Evolutionary conservation across 2,113 vertebrate species (phyloP).

Genomic region (Castor canadensis): DNA sequence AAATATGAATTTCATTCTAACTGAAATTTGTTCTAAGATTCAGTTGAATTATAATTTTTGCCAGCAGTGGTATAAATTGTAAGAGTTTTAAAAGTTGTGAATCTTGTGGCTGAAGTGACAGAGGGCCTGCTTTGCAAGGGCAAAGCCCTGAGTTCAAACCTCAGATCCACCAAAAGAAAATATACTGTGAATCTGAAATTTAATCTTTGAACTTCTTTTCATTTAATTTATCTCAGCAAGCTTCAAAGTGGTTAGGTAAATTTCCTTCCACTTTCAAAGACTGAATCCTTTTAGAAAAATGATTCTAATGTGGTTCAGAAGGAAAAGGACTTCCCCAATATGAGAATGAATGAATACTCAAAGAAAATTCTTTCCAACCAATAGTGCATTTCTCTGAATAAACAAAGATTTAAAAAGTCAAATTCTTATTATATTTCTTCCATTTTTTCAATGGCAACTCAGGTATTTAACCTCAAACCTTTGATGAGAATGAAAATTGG

Average conservation of each 20-base stretch:
- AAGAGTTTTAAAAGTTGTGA: neutral
- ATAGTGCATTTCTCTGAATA: neutral
- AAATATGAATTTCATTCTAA: slow-evolving; percentile 73
- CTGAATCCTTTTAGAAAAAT: neutral
- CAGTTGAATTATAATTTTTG: neutral
- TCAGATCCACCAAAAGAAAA: too few species aligned
- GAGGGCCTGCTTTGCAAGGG: too few species aligned
- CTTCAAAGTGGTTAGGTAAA: neutral
- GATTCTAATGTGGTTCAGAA: neutral
- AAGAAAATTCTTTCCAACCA: neutral
- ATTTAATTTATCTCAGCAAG: neutral
- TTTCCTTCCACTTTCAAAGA: neutral
- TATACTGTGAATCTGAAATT: slow-evolving; percentile 23
- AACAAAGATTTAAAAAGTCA: neutral
- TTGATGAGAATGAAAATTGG: slow-evolving; percentile 63
- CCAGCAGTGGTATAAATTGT: neutral
- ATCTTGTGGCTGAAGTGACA: too few species aligned
- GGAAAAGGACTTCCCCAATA: neutral
- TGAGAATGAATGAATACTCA: neutral
- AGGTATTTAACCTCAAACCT: slow-evolving; percentile 55
- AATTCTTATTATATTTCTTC: slow-evolving; percentile 9
- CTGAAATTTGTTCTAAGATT: slow-evolving; percentile 55
- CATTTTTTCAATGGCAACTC: slow-evolving; percentile 13
- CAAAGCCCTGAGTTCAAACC: too few species aligned
- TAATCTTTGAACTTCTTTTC: slow-evolving; percentile 21